Percentiles rank a stretch among this genome's conserved stretches.
Evolutionary conservation across 1,140 invertebrate species (phyloP).

Genomic region (Zaprionus tsacasi): DNA sequence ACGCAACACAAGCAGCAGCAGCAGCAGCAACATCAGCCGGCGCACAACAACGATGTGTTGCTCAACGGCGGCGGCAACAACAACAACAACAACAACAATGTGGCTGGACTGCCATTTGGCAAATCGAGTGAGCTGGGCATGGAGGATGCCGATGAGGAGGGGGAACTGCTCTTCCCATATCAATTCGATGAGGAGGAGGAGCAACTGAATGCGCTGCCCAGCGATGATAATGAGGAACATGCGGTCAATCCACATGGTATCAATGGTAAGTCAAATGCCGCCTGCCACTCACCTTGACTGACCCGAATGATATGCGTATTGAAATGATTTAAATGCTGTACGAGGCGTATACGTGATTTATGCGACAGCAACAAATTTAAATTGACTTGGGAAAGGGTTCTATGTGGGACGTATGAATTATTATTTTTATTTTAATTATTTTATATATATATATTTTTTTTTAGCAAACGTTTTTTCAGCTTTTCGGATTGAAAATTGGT

Average conservation of each 20-base stretch:
- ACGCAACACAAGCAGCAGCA: conserved; percentile 63
- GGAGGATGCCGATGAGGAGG: conserved; percentile 67
- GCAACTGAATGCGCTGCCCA: conserved; percentile 50
- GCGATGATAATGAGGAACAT: conserved; percentile 58
- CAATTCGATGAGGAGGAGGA: conserved; percentile 74
- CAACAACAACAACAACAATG: conserved; percentile 37
- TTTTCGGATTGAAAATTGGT: too few relatives aligned
- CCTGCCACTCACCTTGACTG: too few relatives aligned
- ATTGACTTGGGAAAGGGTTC: not conserved
- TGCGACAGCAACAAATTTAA: conserved; percentile 35
- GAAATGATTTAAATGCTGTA: conserved; percentile 45
- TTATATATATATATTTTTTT: too few relatives aligned
- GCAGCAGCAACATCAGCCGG: conserved; percentile 47
- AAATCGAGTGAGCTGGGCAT: conserved; percentile 46
- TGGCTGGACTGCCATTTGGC: conserved; percentile 54
- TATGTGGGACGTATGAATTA: conserved; percentile 31
- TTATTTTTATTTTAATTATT: not conserved
- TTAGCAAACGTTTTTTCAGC: too few relatives aligned
- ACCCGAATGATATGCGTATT: conserved; percentile 62
- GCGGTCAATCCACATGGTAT: conserved; percentile 66
- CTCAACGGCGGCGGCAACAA: conserved; percentile 29
- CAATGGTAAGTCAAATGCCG: conserved; percentile 67
- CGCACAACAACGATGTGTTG: conserved; percentile 64
- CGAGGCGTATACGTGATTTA: conserved; percentile 41
- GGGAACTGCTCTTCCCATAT: conserved; percentile 71